Evolutionary conservation across 1,140 invertebrate genomes (phyloP).

Genomic region (Choristoneura fumiferana): DNA sequence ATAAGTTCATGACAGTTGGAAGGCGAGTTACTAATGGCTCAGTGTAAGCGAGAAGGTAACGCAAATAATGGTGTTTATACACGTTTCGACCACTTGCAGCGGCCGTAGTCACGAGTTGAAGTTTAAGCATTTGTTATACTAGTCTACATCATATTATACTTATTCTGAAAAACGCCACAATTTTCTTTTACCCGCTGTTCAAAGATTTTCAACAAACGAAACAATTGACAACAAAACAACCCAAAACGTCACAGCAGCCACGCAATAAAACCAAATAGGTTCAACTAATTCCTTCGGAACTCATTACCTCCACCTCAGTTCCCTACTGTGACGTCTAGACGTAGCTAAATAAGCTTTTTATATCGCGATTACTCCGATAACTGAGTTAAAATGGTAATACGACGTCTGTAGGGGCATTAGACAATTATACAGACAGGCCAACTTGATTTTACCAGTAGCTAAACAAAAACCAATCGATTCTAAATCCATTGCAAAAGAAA

Average conservation of each 20-base stretch:
- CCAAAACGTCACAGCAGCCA: background rate
- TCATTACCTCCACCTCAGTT: slow-evolving; percentile 2
- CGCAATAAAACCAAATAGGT: slow-evolving; percentile 11
- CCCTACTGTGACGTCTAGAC: slow-evolving; percentile 60
- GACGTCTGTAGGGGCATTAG: slow-evolving; percentile 55
- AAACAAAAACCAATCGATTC: background rate
- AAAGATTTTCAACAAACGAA: background rate
- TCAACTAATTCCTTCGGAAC: slow-evolving; percentile 3
- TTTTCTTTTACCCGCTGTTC: too few species aligned
- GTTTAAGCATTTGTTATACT: too few species aligned
- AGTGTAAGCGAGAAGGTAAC: too few species aligned
- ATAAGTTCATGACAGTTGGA: background rate
- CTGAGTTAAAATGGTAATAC: slow-evolving; percentile 66
- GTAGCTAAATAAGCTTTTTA: slow-evolving; percentile 51
- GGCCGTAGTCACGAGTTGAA: too few species aligned
- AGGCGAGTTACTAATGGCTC: slow-evolving; percentile 25
- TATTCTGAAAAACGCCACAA: too few species aligned
- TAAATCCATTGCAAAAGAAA: background rate
- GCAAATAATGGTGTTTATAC: too few species aligned
- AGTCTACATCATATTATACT: too few species aligned
- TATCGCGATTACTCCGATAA: slow-evolving; percentile 54
- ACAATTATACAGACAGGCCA: slow-evolving; percentile 53
- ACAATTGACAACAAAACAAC: background rate
- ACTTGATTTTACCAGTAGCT: slow-evolving; percentile 20
- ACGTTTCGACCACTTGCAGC: too few species aligned